phyloP scores from a whole-genome alignment of 2,888 invertebrate species.

The Xestia sexstrigata region DNA sequence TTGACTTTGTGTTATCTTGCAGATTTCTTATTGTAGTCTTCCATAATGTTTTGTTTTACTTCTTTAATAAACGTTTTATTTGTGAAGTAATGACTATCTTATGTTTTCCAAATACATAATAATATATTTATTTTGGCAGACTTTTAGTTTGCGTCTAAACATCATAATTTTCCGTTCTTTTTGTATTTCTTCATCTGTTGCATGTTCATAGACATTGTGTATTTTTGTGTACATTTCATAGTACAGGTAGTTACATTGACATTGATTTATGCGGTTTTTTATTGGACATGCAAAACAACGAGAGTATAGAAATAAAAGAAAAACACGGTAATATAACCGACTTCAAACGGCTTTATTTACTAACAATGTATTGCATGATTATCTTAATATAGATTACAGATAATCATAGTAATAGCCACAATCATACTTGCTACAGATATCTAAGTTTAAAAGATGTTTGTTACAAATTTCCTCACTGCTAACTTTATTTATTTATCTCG shows the following conservation, averaged over 20 bases:
- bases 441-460: not conserved
- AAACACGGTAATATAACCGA: conserved; percentile 1
- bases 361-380: not conserved
- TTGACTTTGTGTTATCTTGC: not conserved
- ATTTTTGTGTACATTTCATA: conserved; percentile 37
- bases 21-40: not conserved
- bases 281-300: conserved; percentile 26
- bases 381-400: conserved; percentile 1
- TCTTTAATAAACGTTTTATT: not conserved
- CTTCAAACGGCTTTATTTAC: conserved; percentile 32
- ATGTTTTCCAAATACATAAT: not conserved
- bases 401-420: not conserved
- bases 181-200: conserved; percentile 38
- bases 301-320: conserved; percentile 1
- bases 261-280: conserved; percentile 52
- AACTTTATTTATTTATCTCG: too few relatives aligned
- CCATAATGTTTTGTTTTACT: not conserved
- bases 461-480: not conserved
- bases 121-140: not conserved
- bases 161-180: not conserved
- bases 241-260: conserved; percentile 28
- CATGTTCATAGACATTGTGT: conserved; percentile 30
- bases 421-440: not conserved
- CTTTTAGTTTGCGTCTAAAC: not conserved
- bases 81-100: not conserved